Percentiles rank a stretch among this genome's conserved stretches.
These are phyloP conservation scores for Melieria omissa DNA, from an alignment of 2,888 invertebrate species.

Conservation along the genomic window DNA sequence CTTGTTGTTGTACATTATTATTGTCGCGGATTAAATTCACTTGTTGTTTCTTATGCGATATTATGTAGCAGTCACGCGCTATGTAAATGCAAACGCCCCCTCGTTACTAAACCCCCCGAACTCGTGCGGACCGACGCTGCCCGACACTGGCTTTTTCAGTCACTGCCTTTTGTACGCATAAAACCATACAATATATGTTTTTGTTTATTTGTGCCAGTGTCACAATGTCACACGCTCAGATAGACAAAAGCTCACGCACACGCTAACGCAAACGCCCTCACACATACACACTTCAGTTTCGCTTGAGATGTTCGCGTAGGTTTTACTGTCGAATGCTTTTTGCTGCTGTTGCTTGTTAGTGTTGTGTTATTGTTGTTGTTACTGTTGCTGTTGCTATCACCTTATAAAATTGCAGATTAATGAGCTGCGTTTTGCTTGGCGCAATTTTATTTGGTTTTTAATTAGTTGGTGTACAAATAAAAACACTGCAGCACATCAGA, in stretches of 20 bases:
- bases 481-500: not conserved
- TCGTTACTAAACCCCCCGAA: too few species aligned
- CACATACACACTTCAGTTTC: conserved; percentile 4
- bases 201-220: not conserved
- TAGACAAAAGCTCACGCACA: not conserved
- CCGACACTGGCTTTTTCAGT: too few species aligned
- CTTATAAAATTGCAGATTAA: conserved; percentile 21
- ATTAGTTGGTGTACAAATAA: conserved; percentile 1
- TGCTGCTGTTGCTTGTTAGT: not conserved
- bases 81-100: too few species aligned
- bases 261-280: not conserved
- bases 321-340: not conserved
- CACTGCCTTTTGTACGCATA: too few species aligned
- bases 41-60: too few species aligned
- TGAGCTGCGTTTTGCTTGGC: conserved; percentile 14
- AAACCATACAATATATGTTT: not conserved
- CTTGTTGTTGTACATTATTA: too few species aligned
- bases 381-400: not conserved
- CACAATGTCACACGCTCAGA: not conserved
- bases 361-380: not conserved
- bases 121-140: too few species aligned
- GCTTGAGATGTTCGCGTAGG: not conserved
- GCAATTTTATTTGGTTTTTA: conserved; percentile 17
- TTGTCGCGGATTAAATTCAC: too few species aligned
- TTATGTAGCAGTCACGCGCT: too few species aligned